A percentile compares a stretch with the other conserved stretches of the same genome.
Conservation (phyloP, 2,113 vertebrate species). For the Nestor notabilis region DNA sequence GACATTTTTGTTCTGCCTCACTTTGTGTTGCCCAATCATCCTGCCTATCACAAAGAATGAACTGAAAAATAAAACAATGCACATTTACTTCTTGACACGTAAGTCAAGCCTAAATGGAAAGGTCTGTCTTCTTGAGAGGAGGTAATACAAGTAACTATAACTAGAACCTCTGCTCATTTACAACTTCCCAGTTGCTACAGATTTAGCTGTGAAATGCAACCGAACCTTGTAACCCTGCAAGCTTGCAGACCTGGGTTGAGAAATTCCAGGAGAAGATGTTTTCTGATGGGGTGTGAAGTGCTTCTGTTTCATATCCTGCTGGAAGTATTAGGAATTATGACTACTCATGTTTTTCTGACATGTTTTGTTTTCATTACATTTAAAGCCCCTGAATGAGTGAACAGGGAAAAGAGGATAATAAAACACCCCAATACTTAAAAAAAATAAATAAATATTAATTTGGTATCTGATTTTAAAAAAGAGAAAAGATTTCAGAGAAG, state of each 20-base stretch:
- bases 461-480: background rate
- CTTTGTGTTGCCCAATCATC: background rate
- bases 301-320: background rate
- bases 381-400: background rate
- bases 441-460: background rate
- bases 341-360: background rate
- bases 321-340: background rate
- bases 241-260: background rate
- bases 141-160: background rate
- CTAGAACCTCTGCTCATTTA: background rate
- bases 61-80: background rate
- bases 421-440: background rate
- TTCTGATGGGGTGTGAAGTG: background rate
- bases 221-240: background rate
- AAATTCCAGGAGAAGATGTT: background rate
- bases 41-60: background rate
- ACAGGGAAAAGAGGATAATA: background rate
- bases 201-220: background rate
- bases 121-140: background rate
- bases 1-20: background rate
- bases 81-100: background rate
- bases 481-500: background rate
- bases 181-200: background rate
- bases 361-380: background rate
- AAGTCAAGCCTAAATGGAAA: constrained; percentile 10